phyloP scores from a whole-genome alignment of 1,140 invertebrate species.

The Drosophila pseudoobscura region DNA sequence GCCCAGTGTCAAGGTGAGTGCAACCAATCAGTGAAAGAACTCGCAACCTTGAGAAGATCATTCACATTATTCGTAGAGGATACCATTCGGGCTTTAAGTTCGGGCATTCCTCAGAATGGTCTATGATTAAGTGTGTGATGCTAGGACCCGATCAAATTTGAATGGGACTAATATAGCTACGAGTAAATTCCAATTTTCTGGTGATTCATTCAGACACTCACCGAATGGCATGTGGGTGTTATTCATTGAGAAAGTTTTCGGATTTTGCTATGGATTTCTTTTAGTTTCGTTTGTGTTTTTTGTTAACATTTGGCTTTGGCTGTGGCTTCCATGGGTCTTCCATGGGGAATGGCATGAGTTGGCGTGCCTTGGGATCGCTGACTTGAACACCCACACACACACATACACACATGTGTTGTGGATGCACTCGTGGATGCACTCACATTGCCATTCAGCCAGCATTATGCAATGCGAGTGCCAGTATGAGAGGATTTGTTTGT shows the following conservation, averaged over 20 bases:
- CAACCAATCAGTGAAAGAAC: background rate
- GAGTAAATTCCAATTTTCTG: background rate
- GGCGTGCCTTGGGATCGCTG: conserved; percentile 65
- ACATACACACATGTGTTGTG: conserved; percentile 13
- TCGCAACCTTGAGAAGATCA: no score
- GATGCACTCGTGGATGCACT: conserved; percentile 24
- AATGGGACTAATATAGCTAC: background rate
- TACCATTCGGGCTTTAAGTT: no score
- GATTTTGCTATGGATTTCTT: conserved; percentile 40
- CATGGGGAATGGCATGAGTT: conserved; percentile 1
- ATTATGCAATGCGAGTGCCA: conserved; percentile 46
- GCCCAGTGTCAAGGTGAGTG: conserved; percentile 88
- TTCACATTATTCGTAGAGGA: no score
- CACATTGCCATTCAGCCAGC: conserved; percentile 30
- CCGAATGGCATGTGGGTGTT: conserved; percentile 41
- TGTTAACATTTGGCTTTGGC: conserved; percentile 20
- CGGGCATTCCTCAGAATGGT: no score
- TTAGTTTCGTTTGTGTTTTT: conserved; percentile 1
- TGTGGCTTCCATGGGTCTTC: conserved; percentile 18
- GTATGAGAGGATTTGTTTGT: conserved; percentile 33
- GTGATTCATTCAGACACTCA: conserved; percentile 38
- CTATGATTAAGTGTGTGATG: no score
- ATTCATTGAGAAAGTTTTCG: conserved; percentile 70
- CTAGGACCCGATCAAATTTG: no score
- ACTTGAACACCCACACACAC: conserved; percentile 38